phyloP scores from a whole-genome alignment of 2,797 vertebrate genomes.

The Heterohyrax brucei region DNA sequence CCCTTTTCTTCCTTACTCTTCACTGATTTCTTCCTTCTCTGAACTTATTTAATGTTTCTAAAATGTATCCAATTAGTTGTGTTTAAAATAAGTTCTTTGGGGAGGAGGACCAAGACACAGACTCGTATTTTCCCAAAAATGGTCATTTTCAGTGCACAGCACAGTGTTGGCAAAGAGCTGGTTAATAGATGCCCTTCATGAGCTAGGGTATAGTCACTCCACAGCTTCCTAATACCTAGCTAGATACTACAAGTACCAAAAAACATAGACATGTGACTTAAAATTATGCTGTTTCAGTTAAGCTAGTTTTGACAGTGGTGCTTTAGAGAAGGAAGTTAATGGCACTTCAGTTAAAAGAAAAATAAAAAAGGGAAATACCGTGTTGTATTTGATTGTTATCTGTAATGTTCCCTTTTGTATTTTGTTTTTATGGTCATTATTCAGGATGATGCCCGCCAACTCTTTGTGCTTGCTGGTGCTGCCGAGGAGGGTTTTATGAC shows the following conservation, averaged over 20 bases:
- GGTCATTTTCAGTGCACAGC: not conserved
- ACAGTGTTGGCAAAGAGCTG: not conserved
- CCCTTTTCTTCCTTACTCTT: not conserved
- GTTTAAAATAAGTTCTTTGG: slow-evolving; percentile 4
- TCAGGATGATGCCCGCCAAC: slow-evolving; percentile 98
- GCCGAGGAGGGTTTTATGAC: slow-evolving; percentile 99
- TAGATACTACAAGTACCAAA: not conserved
- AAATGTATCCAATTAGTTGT: slow-evolving; percentile 17
- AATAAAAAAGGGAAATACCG: slow-evolving; percentile 41
- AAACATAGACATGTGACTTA: not conserved
- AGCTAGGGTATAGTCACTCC: not conserved
- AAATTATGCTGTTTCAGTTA: not conserved
- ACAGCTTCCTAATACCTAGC: not conserved
- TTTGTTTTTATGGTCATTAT: slow-evolving; percentile 37
- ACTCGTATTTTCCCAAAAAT: not conserved
- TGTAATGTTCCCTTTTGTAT: not conserved
- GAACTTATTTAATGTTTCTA: not conserved
- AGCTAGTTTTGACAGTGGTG: not conserved
- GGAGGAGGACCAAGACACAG: not conserved
- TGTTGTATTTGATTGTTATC: not conserved
- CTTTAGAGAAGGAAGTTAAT: not conserved
- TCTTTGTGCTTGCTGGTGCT: slow-evolving; percentile 97
- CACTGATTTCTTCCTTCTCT: slow-evolving; percentile 18
- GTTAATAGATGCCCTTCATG: not conserved
- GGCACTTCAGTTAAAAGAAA: not conserved